A percentile compares a stretch with the other conserved stretches of the same genome.
Evolutionary conservation across 2,888 invertebrate species (phyloP).

Genomic region (Polydrusus cervinus): DNA sequence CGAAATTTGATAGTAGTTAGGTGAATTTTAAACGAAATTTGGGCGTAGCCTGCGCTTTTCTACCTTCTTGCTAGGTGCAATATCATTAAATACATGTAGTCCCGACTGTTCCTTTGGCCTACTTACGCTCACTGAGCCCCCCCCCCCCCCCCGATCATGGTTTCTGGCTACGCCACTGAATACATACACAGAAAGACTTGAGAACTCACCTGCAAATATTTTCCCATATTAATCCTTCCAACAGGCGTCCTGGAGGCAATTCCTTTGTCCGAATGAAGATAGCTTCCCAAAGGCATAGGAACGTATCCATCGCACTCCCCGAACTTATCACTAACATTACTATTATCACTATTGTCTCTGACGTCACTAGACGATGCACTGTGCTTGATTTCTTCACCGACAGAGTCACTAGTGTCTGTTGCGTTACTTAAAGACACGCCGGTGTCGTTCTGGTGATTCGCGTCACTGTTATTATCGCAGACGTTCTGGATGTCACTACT

Average conservation of each 20-base stretch:
- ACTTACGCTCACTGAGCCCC: no score
- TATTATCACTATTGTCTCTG: conserved; percentile 37
- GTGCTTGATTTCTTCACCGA: conserved; percentile 5
- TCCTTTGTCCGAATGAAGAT: conserved; percentile 68
- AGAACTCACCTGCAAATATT: conserved; percentile 69
- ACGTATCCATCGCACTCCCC: conserved; percentile 59
- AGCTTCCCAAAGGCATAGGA: conserved; percentile 68
- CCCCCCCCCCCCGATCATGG: no score
- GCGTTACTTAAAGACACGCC: neutral
- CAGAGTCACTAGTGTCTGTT: neutral
- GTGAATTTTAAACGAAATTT: no score
- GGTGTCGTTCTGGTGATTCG: conserved; percentile 1
- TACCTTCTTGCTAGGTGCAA: no score
- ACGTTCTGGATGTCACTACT: conserved; percentile 1
- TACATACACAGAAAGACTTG: no score
- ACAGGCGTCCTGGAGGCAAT: conserved; percentile 70
- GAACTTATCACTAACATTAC: conserved; percentile 56
- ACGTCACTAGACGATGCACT: conserved; percentile 30
- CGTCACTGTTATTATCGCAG: conserved; percentile 12
- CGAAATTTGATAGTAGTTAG: no score
- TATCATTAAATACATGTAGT: no score
- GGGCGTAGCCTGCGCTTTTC: no score
- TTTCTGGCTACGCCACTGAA: no score
- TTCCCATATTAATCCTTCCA: conserved; percentile 68
- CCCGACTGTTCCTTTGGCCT: no score